Evolutionary conservation across 2,888 invertebrate genomes (phyloP).

Genomic region (Watsonalla binaria): DNA sequence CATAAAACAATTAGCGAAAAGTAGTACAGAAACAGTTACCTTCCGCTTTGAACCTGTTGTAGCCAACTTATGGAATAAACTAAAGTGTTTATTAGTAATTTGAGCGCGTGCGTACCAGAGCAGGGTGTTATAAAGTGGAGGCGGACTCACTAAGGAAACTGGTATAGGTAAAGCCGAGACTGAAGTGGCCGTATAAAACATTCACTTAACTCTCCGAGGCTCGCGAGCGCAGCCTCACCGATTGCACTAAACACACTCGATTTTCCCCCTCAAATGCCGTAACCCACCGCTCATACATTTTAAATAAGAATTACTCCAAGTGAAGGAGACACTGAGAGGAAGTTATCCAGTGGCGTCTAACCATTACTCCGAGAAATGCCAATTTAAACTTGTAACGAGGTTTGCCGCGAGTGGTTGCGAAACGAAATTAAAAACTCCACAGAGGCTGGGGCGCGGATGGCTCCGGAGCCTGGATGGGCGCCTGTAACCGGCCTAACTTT

Average conservation of each 20-base stretch:
- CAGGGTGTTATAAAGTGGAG: background rate
- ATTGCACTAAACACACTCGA: slow-evolving; percentile 23
- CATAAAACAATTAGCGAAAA: background rate
- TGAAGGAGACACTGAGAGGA: slow-evolving; percentile 56
- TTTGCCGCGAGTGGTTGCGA: slow-evolving; percentile 71
- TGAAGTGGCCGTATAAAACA: slow-evolving; percentile 11
- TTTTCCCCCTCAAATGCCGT: slow-evolving; percentile 25
- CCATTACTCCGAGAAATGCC: slow-evolving; percentile 75
- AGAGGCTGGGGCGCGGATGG: slow-evolving; percentile 52
- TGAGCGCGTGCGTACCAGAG: background rate
- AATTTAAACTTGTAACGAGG: slow-evolving; percentile 78
- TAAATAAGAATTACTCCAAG: slow-evolving; percentile 68
- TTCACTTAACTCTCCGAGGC: slow-evolving; percentile 8
- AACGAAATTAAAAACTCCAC: slow-evolving; percentile 75
- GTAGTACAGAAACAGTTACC: background rate
- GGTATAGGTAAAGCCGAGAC: slow-evolving; percentile 5
- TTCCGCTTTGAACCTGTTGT: background rate
- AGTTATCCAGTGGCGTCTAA: slow-evolving; percentile 64
- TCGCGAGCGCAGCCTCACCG: slow-evolving; percentile 11
- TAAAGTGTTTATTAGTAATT: slow-evolving; percentile 2
- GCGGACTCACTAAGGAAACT: background rate
- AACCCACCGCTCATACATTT: slow-evolving; percentile 57
- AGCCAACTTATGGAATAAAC: slow-evolving; percentile 3
- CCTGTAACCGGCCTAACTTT: slow-evolving; percentile 69
- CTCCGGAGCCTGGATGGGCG: slow-evolving; percentile 49